Conservation (phyloP, 2,888 invertebrate genomes). For the Cosmia pyralina region DNA sequence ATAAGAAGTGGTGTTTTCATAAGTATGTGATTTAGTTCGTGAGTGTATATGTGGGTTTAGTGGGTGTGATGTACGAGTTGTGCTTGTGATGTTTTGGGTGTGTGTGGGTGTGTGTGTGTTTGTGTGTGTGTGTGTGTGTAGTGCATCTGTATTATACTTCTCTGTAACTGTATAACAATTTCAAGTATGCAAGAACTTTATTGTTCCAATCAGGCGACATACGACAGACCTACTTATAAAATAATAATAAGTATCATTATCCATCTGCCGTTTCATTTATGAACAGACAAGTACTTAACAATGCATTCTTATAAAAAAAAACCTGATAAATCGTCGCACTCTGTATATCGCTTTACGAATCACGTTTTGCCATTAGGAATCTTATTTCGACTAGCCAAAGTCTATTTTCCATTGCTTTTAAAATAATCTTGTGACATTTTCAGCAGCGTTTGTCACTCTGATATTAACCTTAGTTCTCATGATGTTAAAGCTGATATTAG, state of each 20-base stretch:
- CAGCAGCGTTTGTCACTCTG: neutral
- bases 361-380: slow-evolving; percentile 5
- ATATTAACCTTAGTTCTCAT: slow-evolving; percentile 32
- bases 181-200: slow-evolving; percentile 5
- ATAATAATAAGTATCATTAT: slow-evolving; percentile 16
- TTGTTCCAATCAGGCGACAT: neutral
- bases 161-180: too few relatives aligned
- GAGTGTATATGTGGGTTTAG: too few relatives aligned
- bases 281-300: slow-evolving; percentile 17
- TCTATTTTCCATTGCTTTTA: neutral
- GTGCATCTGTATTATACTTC: too few relatives aligned
- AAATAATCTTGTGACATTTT: slow-evolving; percentile 23
- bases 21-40: too few relatives aligned
- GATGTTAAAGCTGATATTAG: slow-evolving; percentile 33
- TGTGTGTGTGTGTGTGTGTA: too few relatives aligned
- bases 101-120: too few relatives aligned
- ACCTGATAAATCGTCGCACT: slow-evolving; percentile 24
- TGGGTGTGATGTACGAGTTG: too few relatives aligned
- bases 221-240: slow-evolving; percentile 4
- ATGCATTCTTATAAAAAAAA: slow-evolving; percentile 45
- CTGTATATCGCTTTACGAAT: slow-evolving; percentile 24
- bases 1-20: too few relatives aligned
- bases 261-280: slow-evolving; percentile 23
- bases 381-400: neutral
- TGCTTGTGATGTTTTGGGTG: too few relatives aligned